Conservation (phyloP, 2,797 vertebrate genomes). For the Gastrophryne carolinensis region DNA sequence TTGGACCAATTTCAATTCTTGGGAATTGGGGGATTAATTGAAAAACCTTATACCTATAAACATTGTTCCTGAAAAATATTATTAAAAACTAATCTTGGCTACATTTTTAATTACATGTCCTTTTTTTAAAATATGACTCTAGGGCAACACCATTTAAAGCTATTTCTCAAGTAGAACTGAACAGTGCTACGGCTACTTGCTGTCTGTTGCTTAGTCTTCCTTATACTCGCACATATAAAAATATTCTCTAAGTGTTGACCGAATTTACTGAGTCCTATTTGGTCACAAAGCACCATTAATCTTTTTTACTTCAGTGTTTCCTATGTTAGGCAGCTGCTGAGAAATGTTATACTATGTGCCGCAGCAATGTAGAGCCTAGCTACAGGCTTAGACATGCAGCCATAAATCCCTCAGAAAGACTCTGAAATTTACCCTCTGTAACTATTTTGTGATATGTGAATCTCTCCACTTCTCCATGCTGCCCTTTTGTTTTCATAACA, state of each 20-base stretch:
- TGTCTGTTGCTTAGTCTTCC: not conserved
- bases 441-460: not conserved
- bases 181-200: too few species aligned
- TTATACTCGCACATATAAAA: not conserved
- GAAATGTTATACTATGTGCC: conserved; percentile 8
- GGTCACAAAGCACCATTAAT: not conserved
- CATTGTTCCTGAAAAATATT: too few species aligned
- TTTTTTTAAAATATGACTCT: too few species aligned
- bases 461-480: not conserved
- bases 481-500: conserved; percentile 8
- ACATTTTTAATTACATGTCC: too few species aligned
- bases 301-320: not conserved
- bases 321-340: not conserved
- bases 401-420: conserved; percentile 20
- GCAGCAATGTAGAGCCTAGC: not conserved
- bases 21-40: too few species aligned
- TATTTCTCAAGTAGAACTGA: too few species aligned
- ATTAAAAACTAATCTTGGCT: too few species aligned
- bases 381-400: conserved; percentile 8
- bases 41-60: too few species aligned
- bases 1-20: too few species aligned
- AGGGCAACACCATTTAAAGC: too few species aligned
- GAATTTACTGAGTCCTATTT: not conserved
- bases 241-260: not conserved
- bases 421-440: conserved; percentile 29